phyloP scores from a whole-genome alignment of 2,888 invertebrate genomes.

The Agonopterix heracliana region DNA sequence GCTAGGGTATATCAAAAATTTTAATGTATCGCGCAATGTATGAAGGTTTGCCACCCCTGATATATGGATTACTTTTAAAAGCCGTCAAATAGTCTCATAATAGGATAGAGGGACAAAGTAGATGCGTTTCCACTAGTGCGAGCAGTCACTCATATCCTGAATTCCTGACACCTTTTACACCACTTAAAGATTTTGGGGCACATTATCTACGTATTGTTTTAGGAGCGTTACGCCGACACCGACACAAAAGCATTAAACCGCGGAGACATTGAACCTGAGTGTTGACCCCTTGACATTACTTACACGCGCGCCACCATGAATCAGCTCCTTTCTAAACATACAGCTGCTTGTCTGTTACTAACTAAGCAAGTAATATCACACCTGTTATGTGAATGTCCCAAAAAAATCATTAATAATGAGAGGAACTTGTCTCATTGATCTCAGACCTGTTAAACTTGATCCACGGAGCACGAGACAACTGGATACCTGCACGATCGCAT shows the following conservation, averaged over 20 bases:
- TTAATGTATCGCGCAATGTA: too few species aligned
- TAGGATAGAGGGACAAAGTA: not conserved
- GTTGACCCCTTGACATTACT: constrained; percentile 51
- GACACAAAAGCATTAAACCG: constrained; percentile 43
- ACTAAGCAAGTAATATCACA: constrained; percentile 36
- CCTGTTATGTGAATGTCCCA: constrained; percentile 6
- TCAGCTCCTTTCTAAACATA: constrained; percentile 37
- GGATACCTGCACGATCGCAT: constrained; percentile 25
- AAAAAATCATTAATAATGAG: not conserved
- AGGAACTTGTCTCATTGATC: constrained; percentile 1
- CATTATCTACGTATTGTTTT: constrained; percentile 59
- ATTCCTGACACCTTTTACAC: constrained; percentile 19
- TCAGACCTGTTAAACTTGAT: constrained; percentile 6
- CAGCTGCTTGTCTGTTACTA: constrained; percentile 20
- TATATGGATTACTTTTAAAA: not conserved
- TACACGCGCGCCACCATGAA: constrained; percentile 38
- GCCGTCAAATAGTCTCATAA: too few species aligned
- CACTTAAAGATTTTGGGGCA: constrained; percentile 46
- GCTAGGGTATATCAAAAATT: too few species aligned
- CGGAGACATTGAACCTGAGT: constrained; percentile 56
- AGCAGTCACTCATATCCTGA: constrained; percentile 14
- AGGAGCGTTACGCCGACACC: constrained; percentile 44
- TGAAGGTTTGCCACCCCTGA: too few species aligned
- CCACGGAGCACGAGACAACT: constrained; percentile 22
- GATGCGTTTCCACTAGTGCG: constrained; percentile 18